These are phyloP conservation scores for Lasioglossum oenotherae DNA, from an alignment of 2,888 invertebrate genomes.

Conservation along the genomic window DNA sequence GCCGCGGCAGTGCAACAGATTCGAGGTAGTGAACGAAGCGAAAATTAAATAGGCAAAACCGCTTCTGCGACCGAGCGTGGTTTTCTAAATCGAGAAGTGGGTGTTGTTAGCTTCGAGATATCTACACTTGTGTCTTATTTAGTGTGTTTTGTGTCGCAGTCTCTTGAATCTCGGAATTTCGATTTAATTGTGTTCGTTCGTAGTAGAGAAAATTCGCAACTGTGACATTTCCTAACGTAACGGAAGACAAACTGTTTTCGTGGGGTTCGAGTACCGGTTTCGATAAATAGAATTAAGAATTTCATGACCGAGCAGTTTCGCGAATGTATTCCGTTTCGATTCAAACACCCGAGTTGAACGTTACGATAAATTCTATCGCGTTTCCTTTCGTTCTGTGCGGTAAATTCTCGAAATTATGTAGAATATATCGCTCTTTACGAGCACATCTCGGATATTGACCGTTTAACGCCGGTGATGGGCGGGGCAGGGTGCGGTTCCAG, in stretches of 20 bases:
- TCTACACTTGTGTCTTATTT: slow-evolving; percentile 45
- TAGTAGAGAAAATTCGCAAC: not conserved
- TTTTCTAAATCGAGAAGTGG: slow-evolving; percentile 57
- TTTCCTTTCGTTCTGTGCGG: not conserved
- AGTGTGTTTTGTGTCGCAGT: slow-evolving; percentile 51
- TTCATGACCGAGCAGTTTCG: not conserved
- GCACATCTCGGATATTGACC: slow-evolving; percentile 75
- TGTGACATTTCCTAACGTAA: slow-evolving; percentile 25
- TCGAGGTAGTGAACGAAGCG: slow-evolving; percentile 61
- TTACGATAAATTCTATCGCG: not conserved
- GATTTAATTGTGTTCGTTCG: slow-evolving; percentile 19
- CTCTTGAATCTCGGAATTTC: not conserved
- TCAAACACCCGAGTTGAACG: not conserved
- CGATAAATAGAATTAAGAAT: not conserved
- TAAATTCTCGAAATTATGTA: not conserved
- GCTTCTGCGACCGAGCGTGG: slow-evolving; percentile 33
- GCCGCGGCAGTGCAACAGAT: slow-evolving; percentile 47
- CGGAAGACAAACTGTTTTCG: not conserved
- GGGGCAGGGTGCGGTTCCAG: slow-evolving; percentile 84
- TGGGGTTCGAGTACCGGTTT: slow-evolving; percentile 15
- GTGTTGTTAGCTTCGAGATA: slow-evolving; percentile 45
- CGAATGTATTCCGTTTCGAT: not conserved
- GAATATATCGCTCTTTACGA: not conserved
- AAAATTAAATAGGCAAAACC: slow-evolving; percentile 34
- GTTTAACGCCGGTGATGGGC: slow-evolving; percentile 81